Conservation (phyloP, 2,797 vertebrate species). For the Gouania willdenowi region DNA sequence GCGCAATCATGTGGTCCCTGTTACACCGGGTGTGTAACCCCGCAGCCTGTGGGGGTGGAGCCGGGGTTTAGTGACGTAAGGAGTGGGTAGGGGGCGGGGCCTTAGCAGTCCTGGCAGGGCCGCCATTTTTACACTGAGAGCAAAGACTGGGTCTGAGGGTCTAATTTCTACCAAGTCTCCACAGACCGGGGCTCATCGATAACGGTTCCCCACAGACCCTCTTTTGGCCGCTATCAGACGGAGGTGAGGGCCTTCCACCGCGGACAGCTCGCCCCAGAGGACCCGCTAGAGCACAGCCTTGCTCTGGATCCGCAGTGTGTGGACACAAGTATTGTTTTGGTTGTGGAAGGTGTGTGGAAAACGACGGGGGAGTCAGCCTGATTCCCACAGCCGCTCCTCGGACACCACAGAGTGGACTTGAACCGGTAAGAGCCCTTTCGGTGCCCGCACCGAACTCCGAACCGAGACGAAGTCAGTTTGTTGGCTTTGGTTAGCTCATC, state of each 20-base stretch:
- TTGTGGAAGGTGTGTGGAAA: slow-evolving; percentile 79
- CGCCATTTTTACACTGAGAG: slow-evolving; percentile 99
- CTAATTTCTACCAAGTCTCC: slow-evolving; percentile 81
- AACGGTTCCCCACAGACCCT: slow-evolving; percentile 57
- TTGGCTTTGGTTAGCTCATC: slow-evolving; percentile 72
- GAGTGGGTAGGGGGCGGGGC: slow-evolving; percentile 74
- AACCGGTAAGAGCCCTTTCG: slow-evolving; percentile 82
- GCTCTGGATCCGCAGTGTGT: slow-evolving; percentile 86
- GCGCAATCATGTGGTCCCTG: slow-evolving; percentile 82
- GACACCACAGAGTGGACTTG: slow-evolving; percentile 81
- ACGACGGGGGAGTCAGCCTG: slow-evolving; percentile 78
- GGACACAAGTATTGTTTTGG: slow-evolving; percentile 88
- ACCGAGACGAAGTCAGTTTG: slow-evolving; percentile 63
- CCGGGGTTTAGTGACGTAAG: slow-evolving; percentile 54
- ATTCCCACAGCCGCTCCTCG: slow-evolving; percentile 68
- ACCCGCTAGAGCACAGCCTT: slow-evolving; percentile 55
- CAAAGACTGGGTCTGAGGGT: slow-evolving; percentile 84
- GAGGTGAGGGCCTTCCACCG: slow-evolving; percentile 19
- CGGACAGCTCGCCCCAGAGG: slow-evolving; percentile 24
- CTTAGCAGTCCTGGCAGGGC: slow-evolving; percentile 80
- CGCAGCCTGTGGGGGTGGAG: slow-evolving; percentile 79
- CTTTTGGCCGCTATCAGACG: slow-evolving; percentile 18
- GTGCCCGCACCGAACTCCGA: slow-evolving; percentile 41
- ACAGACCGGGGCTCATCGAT: slow-evolving; percentile 67
- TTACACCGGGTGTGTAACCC: slow-evolving; percentile 80